These are phyloP conservation scores for Bombus haemorrhoidalis DNA, from an alignment of 1,140 invertebrate species.

Conservation along the genomic window DNA sequence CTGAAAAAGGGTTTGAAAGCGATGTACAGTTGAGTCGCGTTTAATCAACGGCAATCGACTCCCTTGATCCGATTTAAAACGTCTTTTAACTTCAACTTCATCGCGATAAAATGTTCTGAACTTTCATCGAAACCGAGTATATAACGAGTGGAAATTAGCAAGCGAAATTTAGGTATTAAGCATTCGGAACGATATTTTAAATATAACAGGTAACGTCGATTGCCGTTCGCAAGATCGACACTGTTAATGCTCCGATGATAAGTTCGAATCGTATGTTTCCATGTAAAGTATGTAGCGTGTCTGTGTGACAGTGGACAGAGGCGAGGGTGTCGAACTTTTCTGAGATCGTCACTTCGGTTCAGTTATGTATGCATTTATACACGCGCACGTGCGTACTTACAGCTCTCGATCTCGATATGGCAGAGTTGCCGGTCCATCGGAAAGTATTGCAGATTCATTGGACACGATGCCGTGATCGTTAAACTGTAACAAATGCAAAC, in stretches of 20 bases:
- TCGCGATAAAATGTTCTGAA: background rate
- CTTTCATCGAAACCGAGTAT: background rate
- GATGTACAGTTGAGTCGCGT: constrained; percentile 61
- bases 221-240: constrained; percentile 48
- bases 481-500: constrained; percentile 87
- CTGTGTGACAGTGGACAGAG: constrained; percentile 46
- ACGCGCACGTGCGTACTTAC: constrained; percentile 88
- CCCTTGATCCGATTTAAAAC: background rate
- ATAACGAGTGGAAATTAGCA: background rate
- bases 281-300: constrained; percentile 33
- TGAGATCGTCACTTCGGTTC: constrained; percentile 49
- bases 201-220: constrained; percentile 25
- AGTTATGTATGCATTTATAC: constrained; percentile 46
- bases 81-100: background rate
- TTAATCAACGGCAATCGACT: constrained; percentile 57
- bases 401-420: constrained; percentile 99
- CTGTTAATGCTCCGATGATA: constrained; percentile 36
- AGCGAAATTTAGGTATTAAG: too few species aligned
- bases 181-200: background rate
- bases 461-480: constrained; percentile 98
- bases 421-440: constrained; percentile 98
- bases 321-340: constrained; percentile 58
- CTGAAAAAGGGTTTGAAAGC: constrained; percentile 63
- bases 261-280: constrained; percentile 27
- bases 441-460: constrained; percentile 98